These are phyloP conservation scores for Leptopilina myrica DNA, from an alignment of 2,888 invertebrate species.

Conservation along the genomic window DNA sequence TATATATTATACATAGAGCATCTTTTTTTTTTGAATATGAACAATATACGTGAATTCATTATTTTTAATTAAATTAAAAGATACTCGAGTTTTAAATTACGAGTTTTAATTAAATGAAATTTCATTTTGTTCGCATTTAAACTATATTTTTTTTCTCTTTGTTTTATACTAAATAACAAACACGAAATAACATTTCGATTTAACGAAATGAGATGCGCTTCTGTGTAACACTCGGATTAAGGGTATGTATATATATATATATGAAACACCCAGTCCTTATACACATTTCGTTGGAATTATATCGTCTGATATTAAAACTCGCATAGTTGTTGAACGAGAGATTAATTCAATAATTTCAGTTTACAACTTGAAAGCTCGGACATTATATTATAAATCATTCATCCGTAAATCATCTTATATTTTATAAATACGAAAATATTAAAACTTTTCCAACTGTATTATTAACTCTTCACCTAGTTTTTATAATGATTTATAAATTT, in stretches of 20 bases:
- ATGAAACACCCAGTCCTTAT: constrained; percentile 20
- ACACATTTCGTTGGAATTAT: constrained; percentile 15
- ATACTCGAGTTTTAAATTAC: neutral
- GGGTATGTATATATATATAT: neutral
- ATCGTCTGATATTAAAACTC: constrained; percentile 11
- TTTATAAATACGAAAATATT: too few species aligned
- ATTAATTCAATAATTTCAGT: constrained; percentile 10
- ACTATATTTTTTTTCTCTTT: neutral
- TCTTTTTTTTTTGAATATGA: too few species aligned
- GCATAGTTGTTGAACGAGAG: constrained; percentile 10
- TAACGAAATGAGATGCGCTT: constrained; percentile 1
- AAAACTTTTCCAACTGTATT: too few species aligned
- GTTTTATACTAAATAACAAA: neutral
- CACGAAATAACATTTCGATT: constrained; percentile 12
- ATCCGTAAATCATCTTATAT: too few species aligned
- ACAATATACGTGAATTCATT: too few species aligned
- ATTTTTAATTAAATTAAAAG: neutral
- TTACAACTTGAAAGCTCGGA: neutral
- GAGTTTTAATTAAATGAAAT: neutral
- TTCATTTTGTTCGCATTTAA: neutral
- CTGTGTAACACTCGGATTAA: constrained; percentile 18
- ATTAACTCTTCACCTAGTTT: neutral
- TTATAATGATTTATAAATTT: neutral
- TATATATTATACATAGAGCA: too few species aligned
- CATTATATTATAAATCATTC: neutral